These are phyloP conservation scores for Kryphioiulus occultus DNA, from an alignment of 2,888 invertebrate species.

Conservation along the genomic window DNA sequence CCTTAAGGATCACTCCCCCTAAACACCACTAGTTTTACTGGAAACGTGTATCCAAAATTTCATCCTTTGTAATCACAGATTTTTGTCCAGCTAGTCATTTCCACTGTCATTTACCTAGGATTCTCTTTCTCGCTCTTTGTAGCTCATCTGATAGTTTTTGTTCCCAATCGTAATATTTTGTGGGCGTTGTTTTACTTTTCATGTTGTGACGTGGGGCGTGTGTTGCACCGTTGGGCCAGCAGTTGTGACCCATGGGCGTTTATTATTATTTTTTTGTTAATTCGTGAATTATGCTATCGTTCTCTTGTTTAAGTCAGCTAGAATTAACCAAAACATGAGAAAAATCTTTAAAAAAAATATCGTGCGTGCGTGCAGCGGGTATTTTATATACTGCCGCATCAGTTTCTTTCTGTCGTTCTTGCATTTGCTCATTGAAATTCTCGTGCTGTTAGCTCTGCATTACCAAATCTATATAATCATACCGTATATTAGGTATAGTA, in stretches of 20 bases:
- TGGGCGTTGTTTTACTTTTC: background rate
- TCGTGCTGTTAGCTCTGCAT: slow-evolving; percentile 29
- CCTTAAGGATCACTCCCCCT: background rate
- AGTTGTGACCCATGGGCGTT: background rate
- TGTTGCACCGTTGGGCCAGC: background rate
- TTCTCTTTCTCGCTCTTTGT: background rate
- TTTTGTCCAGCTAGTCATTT: slow-evolving; percentile 25
- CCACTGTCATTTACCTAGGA: slow-evolving; percentile 17
- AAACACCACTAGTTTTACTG: background rate
- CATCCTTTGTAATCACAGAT: slow-evolving; percentile 27
- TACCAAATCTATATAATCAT: slow-evolving; percentile 21
- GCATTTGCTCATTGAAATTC: slow-evolving; percentile 31
- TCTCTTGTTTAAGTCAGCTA: slow-evolving; percentile 7
- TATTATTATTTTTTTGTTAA: slow-evolving; percentile 22
- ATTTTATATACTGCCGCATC: slow-evolving; percentile 9
- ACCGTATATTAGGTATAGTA: background rate
- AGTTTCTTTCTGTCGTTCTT: background rate
- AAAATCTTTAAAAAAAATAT: background rate
- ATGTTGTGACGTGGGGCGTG: background rate
- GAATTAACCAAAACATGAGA: slow-evolving; percentile 29
- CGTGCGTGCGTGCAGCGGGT: background rate
- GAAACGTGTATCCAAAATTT: background rate
- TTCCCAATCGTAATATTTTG: background rate
- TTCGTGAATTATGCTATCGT: slow-evolving; percentile 32
- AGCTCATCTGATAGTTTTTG: background rate